Conservation (phyloP, 2,888 invertebrate species). For the Ethmia dodecea region DNA sequence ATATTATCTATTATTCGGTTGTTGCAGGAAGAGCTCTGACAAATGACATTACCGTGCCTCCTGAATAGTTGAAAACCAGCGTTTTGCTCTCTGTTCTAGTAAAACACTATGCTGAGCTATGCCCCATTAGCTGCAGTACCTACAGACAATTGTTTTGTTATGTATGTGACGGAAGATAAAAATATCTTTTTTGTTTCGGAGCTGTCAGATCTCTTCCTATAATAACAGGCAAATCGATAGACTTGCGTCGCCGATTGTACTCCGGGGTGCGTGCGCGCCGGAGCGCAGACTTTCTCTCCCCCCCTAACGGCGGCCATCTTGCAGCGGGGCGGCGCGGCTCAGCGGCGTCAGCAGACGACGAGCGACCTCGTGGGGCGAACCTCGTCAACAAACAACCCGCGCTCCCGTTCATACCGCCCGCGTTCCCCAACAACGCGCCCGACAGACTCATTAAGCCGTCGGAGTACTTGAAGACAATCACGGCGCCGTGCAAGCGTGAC, state of each 20-base stretch:
- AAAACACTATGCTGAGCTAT: too few species aligned
- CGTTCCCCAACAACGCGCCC: slow-evolving; percentile 88
- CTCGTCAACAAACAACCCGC: slow-evolving; percentile 91
- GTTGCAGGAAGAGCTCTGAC: too few species aligned
- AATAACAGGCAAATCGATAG: too few species aligned
- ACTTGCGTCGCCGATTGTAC: neutral
- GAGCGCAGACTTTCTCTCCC: slow-evolving; percentile 67
- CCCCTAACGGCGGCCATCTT: slow-evolving; percentile 36
- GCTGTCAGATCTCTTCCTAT: too few species aligned
- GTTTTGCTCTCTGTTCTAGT: too few species aligned
- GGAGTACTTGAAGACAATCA: slow-evolving; percentile 93
- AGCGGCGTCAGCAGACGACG: slow-evolving; percentile 66
- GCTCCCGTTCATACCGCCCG: slow-evolving; percentile 93
- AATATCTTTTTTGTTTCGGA: too few species aligned
- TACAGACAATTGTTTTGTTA: too few species aligned
- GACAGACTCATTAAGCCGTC: slow-evolving; percentile 94
- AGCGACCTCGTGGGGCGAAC: slow-evolving; percentile 77
- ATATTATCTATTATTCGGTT: too few species aligned
- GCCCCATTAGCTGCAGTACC: too few species aligned
- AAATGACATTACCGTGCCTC: too few species aligned
- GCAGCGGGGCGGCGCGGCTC: slow-evolving; percentile 68
- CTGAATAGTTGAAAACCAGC: too few species aligned
- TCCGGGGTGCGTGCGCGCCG: slow-evolving; percentile 50
- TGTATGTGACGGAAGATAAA: too few species aligned
- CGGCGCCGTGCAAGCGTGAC: slow-evolving; percentile 75